A percentile compares a stretch with the other conserved stretches of the same genome.
phyloP scores from a whole-genome alignment of 2,113 vertebrate species.

The Rhynchopsitta pachyrhyncha region DNA sequence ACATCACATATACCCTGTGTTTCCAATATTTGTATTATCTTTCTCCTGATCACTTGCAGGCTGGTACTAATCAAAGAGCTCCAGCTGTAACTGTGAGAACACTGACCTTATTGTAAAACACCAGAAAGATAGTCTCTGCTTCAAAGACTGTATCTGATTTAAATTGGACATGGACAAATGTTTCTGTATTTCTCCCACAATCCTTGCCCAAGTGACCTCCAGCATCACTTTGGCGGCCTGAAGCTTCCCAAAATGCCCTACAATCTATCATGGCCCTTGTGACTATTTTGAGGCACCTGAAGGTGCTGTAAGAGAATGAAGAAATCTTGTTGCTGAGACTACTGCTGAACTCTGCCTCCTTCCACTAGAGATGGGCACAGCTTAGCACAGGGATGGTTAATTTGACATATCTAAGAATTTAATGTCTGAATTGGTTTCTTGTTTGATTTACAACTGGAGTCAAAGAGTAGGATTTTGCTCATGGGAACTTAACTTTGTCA shows the following conservation, averaged over 20 bases:
- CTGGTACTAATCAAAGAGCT: not conserved
- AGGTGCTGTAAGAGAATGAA: not conserved
- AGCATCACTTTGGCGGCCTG: not conserved
- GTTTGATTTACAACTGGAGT: not conserved
- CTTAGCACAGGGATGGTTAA: not conserved
- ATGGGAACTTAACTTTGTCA: not conserved
- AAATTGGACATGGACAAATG: not conserved
- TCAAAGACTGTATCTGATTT: not conserved
- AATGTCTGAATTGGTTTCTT: not conserved
- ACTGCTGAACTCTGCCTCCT: not conserved
- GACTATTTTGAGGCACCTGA: not conserved
- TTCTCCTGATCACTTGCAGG: not conserved
- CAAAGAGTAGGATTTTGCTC: not conserved
- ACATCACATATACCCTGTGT: not conserved
- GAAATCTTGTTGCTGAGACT: not conserved
- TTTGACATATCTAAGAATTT: not conserved
- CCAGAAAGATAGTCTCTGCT: not conserved
- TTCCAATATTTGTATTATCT: constrained; percentile 14
- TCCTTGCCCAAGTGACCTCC: not conserved
- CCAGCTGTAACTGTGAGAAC: not conserved
- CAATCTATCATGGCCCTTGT: not conserved
- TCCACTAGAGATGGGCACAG: not conserved
- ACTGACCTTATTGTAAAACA: not conserved
- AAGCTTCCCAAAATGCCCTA: not conserved
- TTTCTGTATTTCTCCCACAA: not conserved